Percentiles rank a stretch among this genome's conserved stretches.
Evolutionary conservation across 2,113 vertebrate genomes (phyloP).

Genomic region (Chroicocephalus ridibundus): DNA sequence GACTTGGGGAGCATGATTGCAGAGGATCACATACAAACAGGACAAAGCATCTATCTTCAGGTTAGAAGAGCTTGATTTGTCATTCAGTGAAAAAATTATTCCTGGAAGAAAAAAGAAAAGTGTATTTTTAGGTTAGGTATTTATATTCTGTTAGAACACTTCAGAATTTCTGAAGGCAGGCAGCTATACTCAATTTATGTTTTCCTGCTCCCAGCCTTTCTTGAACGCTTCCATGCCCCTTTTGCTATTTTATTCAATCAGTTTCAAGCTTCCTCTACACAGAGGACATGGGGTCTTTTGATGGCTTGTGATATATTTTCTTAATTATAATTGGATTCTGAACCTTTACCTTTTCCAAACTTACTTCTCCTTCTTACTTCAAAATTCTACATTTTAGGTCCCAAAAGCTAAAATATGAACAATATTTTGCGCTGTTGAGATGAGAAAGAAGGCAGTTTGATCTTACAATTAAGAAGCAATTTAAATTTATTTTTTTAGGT

Average conservation of each 20-base stretch:
- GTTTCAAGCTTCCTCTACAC: background rate
- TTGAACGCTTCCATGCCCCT: background rate
- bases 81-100: constrained; percentile 97
- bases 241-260: background rate
- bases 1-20: constrained; percentile 94
- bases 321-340: background rate
- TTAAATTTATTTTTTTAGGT: background rate
- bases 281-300: background rate
- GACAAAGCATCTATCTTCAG: constrained; percentile 97
- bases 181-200: background rate
- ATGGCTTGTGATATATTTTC: background rate
- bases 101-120: constrained; percentile 74
- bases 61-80: constrained; percentile 98
- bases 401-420: background rate
- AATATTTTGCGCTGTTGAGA: background rate
- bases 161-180: background rate
- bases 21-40: constrained; percentile 95
- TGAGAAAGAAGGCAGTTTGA: background rate
- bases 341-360: background rate
- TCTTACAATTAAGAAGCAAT: background rate
- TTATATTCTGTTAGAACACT: background rate
- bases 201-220: background rate
- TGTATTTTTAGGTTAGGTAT: background rate
- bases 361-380: background rate
- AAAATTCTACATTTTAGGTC: background rate